Evolutionary conservation across 2,113 vertebrate species (phyloP), one percentile per base, ranked within the genome.

Genomic region (Athene cunicularia): DNA sequence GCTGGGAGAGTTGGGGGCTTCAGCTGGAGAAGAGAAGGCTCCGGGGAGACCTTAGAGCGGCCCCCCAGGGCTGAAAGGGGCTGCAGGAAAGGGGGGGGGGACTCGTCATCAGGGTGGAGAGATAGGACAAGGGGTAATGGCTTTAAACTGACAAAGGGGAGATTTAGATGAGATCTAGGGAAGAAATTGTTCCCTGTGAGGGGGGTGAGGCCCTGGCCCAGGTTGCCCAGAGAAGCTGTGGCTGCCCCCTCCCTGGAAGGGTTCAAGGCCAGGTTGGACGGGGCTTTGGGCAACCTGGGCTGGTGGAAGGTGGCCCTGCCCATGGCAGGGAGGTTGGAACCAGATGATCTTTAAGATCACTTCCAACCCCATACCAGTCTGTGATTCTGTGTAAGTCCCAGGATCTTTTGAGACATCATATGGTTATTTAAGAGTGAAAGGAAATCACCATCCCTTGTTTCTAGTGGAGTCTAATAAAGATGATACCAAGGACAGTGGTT

Each of bases 111-210:
- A 12, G 3, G 23, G 13, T n/a, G 4, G 8, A 33, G 22, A 27
- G n/a, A n/a, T n/a, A n/a, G n/a, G n/a, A n/a, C n/a, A n/a, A n/a
- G n/a, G n/a, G 27, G 13, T 2, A 55, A 32, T 0, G 2, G 10
- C 11, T 74, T 55, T 17, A 17, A 22, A 33, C 17, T 21, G 21
- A 4, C 26, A 2, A 45, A 63, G 19, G 5, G 32, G 0, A 35
- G 68, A 4, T 37, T 55, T 21, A 24, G 47, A 2, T 9, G 6
- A 7, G 49, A 13, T 2, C 1, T 32, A 0, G 28, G 21, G 30
- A 6, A 55, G 39, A 35, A 55, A 1, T 53, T 2, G 0, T 73
- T 53, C 2, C 3, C 0, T 1, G 1, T 21, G 41, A 37, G 59
- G 17, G 19, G 16, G 52, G 6, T 11, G 45, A 47, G 45, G 20